Conservation (phyloP, 1,140 invertebrate genomes). For the Pteromalus puparum region DNA sequence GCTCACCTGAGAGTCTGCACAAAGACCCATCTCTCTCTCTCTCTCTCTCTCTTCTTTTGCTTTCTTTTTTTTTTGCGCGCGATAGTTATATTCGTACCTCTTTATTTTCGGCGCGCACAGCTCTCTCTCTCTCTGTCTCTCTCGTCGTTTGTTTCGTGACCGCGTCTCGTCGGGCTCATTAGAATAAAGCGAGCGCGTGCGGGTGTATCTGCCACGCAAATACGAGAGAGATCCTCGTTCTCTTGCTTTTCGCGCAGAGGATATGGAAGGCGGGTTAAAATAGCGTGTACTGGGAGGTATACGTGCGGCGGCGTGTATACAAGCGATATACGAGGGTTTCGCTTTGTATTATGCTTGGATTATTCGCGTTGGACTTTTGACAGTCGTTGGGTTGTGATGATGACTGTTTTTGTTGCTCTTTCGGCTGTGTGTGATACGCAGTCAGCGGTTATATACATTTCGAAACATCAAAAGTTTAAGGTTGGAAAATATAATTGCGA, state of each 20-base stretch:
- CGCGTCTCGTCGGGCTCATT: not conserved
- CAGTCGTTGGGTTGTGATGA: too few species aligned
- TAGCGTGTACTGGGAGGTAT: not conserved
- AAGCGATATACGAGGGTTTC: too few species aligned
- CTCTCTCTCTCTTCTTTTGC: slow-evolving; percentile 16
- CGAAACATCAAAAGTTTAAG: too few species aligned
- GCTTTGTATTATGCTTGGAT: too few species aligned
- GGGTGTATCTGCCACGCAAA: too few species aligned
- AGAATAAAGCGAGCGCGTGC: not conserved
- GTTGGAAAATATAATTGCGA: too few species aligned
- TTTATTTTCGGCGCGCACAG: slow-evolving; percentile 33
- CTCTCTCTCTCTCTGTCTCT: slow-evolving; percentile 1
- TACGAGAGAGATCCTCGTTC: too few species aligned
- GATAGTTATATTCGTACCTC: slow-evolving; percentile 44
- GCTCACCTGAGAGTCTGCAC: slow-evolving; percentile 71
- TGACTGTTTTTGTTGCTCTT: too few species aligned
- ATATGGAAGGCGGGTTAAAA: not conserved
- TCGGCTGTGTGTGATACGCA: too few species aligned
- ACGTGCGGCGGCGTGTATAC: too few species aligned
- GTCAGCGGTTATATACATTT: too few species aligned
- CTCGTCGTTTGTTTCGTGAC: slow-evolving; percentile 6
- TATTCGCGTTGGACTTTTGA: too few species aligned
- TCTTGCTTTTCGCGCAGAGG: not conserved
- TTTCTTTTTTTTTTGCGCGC: slow-evolving; percentile 30
- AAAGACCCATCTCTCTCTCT: slow-evolving; percentile 60